Evolutionary conservation across 2,113 vertebrate genomes (phyloP).

Genomic region (Apus apus): DNA sequence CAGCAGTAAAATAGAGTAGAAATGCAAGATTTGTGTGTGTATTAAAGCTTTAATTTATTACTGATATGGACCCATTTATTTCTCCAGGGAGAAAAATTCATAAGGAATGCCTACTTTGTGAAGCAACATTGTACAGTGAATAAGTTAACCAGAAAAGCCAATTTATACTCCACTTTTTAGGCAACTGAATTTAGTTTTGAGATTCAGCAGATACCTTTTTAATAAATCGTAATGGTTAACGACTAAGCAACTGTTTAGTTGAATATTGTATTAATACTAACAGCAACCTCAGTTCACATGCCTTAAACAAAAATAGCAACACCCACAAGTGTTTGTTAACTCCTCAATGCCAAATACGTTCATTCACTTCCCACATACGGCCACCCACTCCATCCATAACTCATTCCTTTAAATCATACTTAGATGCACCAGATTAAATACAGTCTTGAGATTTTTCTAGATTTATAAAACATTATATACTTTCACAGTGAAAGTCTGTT

Average conservation of each 20-base stretch:
- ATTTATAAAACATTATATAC: not conserved
- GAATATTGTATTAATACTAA: not conserved
- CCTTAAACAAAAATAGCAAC: constrained; percentile 8
- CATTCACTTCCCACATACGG: constrained; percentile 39
- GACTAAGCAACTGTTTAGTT: not conserved
- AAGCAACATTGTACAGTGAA: not conserved
- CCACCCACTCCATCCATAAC: constrained; percentile 32
- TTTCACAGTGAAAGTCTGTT: not conserved
- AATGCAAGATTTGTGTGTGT: not conserved
- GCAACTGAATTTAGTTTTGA: not conserved
- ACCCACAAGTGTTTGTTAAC: not conserved
- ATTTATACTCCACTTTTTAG: not conserved
- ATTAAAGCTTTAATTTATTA: not conserved
- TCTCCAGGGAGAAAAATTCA: not conserved
- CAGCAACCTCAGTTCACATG: not conserved
- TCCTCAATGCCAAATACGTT: not conserved
- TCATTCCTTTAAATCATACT: constrained; percentile 30
- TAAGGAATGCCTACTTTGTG: not conserved
- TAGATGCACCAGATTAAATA: constrained; percentile 26
- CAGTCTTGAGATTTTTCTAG: not conserved
- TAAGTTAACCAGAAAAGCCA: not conserved
- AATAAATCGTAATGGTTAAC: not conserved
- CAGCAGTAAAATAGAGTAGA: not conserved
- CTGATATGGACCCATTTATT: not conserved
- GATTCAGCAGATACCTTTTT: not conserved